These are phyloP conservation scores for Leucopsar rothschildi DNA, from an alignment of 2,113 vertebrate genomes.

Conservation along the genomic window DNA sequence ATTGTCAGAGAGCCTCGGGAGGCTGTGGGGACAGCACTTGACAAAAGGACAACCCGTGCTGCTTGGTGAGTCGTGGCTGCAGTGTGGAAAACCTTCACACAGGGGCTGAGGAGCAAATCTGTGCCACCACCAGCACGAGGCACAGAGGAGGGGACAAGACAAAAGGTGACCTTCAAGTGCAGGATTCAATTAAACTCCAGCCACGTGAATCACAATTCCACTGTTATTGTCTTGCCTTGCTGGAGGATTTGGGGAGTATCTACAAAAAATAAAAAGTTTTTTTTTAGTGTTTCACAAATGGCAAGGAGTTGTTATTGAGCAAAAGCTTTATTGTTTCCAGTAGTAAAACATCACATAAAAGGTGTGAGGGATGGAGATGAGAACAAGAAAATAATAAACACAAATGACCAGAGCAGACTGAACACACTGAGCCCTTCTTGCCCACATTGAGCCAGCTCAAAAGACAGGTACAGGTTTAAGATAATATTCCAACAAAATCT, in stretches of 20 bases:
- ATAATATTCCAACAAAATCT: not conserved
- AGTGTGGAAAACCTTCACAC: not conserved
- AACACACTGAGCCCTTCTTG: not conserved
- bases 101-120: not conserved
- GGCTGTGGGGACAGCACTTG: not conserved
- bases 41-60: not conserved
- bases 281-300: not conserved
- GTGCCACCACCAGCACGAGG: not conserved
- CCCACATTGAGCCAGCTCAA: not conserved
- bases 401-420: not conserved
- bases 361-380: not conserved
- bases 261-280: not conserved
- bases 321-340: slow-evolving; percentile 54
- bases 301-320: not conserved
- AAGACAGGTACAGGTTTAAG: not conserved
- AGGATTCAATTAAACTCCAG: not conserved
- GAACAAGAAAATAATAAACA: not conserved
- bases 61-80: not conserved
- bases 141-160: not conserved
- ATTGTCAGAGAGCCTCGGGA: not conserved
- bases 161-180: not conserved
- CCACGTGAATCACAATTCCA: not conserved
- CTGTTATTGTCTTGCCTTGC: not conserved
- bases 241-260: not conserved
- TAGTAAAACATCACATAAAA: slow-evolving; percentile 1